Percentiles rank a stretch among this genome's conserved stretches.
Conservation (phyloP, 2,113 vertebrate genomes). For the Vimba vimba region DNA sequence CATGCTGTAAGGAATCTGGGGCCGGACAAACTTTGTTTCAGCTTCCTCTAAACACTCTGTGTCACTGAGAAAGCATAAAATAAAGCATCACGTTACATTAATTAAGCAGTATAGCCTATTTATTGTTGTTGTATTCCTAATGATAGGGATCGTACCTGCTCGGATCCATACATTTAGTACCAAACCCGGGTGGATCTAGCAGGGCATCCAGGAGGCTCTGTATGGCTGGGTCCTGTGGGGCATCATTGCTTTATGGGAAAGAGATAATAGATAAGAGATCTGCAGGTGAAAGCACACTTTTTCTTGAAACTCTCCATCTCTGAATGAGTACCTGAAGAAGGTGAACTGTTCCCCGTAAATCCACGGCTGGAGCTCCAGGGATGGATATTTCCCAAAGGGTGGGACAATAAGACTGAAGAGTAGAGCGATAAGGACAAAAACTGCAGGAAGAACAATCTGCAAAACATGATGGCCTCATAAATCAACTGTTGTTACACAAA, state of each 20-base stretch:
- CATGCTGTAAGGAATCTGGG: constrained; percentile 59
- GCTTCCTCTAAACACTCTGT: constrained; percentile 57
- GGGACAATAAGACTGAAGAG: constrained; percentile 86
- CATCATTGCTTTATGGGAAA: constrained; percentile 77
- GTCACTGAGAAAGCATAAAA: constrained; percentile 42
- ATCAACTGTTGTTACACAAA: neutral
- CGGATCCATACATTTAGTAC: constrained; percentile 71
- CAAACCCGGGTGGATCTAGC: constrained; percentile 80
- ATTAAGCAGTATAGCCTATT: neutral
- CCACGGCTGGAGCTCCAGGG: constrained; percentile 81
- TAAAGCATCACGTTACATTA: neutral
- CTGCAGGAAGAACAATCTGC: constrained; percentile 86
- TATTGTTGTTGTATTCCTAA: neutral
- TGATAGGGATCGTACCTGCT: constrained; percentile 60
- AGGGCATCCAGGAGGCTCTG: constrained; percentile 76
- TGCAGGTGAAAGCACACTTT: neutral
- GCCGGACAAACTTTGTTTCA: constrained; percentile 63
- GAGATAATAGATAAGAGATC: neutral
- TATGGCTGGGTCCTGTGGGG: constrained; percentile 65
- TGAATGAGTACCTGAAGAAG: constrained; percentile 83
- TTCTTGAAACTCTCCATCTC: neutral
- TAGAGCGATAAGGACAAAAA: constrained; percentile 87
- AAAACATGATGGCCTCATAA: neutral
- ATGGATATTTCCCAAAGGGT: constrained; percentile 81
- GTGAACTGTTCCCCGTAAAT: constrained; percentile 88